phyloP scores from a whole-genome alignment of 2,888 invertebrate species.

The Leptopilina drosophilae region DNA sequence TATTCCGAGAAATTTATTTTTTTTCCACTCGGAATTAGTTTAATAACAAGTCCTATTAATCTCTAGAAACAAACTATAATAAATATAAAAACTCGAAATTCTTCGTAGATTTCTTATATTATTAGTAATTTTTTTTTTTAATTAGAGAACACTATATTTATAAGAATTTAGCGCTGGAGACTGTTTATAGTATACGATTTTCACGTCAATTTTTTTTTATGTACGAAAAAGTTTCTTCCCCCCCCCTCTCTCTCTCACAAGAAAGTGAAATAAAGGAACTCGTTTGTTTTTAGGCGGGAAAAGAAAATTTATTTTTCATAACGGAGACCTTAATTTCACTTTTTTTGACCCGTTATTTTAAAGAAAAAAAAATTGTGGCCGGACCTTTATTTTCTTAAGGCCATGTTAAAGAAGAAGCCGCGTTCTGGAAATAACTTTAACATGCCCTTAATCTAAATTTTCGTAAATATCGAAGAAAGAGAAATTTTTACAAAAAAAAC shows the following conservation, averaged over 20 bases:
- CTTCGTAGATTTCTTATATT: constrained; percentile 47
- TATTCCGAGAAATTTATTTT: constrained; percentile 54
- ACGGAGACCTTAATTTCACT: neutral
- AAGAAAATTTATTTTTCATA: neutral
- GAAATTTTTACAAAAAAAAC: constrained; percentile 16
- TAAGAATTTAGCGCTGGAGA: constrained; percentile 65
- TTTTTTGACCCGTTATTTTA: constrained; percentile 27
- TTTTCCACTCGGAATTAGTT: constrained; percentile 56
- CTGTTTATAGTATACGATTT: constrained; percentile 57
- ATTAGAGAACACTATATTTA: constrained; percentile 36
- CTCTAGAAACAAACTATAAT: constrained; percentile 68
- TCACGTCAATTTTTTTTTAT: constrained; percentile 44
- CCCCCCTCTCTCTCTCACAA: no score
- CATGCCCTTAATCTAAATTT: neutral
- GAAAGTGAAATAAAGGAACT: no score
- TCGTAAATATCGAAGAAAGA: constrained; percentile 23
- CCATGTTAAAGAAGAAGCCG: no score
- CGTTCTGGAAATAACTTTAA: no score
- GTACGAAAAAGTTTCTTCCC: neutral
- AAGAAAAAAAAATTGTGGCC: constrained; percentile 60
- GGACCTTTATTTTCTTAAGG: constrained; percentile 62
- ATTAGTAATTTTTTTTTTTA: neutral
- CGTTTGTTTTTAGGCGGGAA: neutral
- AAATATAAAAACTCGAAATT: constrained; percentile 60
- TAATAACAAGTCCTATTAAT: constrained; percentile 65